Percentiles rank a stretch among this genome's conserved stretches.
Conservation (phyloP, 2,797 vertebrate species). For the Bryconaethiops microstoma region DNA sequence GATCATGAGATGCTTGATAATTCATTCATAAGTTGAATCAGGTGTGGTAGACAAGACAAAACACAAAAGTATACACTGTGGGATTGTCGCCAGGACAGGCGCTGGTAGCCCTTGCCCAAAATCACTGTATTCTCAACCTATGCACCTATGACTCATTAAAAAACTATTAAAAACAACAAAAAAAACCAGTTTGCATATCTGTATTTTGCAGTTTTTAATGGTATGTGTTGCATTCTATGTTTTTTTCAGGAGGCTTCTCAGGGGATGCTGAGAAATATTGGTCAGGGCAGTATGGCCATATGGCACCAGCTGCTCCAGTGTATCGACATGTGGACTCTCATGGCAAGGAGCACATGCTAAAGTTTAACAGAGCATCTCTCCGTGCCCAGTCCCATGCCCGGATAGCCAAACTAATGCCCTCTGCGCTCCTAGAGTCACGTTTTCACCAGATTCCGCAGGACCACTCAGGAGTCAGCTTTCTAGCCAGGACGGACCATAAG, state of each 20-base stretch:
- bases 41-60: too few relatives aligned
- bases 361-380: constrained; percentile 21
- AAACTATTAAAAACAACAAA: too few relatives aligned
- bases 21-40: too few relatives aligned
- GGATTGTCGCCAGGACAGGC: too few relatives aligned
- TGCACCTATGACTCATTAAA: not conserved
- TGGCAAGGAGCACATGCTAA: constrained; percentile 3
- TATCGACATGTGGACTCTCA: constrained; percentile 16
- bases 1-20: too few relatives aligned
- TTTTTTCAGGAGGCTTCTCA: constrained; percentile 47
- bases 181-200: not conserved
- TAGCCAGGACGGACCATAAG: constrained; percentile 57
- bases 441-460: constrained; percentile 56
- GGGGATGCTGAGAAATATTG: constrained; percentile 32
- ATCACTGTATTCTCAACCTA: too few relatives aligned
- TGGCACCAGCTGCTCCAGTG: not conserved
- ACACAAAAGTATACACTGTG: too few relatives aligned
- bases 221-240: not conserved
- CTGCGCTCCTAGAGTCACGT: constrained; percentile 45
- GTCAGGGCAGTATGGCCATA: not conserved
- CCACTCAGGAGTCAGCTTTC: constrained; percentile 55
- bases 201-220: not conserved
- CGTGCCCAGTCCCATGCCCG: constrained; percentile 27
- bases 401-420: constrained; percentile 46
- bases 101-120: too few relatives aligned